phyloP scores from a whole-genome alignment of 2,888 invertebrate species.

The Gari tellinella region DNA sequence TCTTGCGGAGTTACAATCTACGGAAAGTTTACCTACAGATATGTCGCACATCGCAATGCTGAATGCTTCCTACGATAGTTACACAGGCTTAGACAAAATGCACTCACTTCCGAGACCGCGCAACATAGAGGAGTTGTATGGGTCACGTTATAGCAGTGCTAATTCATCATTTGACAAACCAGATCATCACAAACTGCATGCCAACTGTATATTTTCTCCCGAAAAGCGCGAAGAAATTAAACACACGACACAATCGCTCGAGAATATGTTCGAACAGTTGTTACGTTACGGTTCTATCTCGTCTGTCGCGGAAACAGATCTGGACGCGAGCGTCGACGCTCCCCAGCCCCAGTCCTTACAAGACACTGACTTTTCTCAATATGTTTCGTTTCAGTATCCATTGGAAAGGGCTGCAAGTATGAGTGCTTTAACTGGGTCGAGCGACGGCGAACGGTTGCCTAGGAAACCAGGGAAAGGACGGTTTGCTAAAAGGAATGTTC shows the following conservation, averaged over 20 bases:
- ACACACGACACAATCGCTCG: conserved; percentile 74
- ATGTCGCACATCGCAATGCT: conserved; percentile 37
- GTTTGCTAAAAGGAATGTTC: conserved; percentile 75
- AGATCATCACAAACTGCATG: conserved; percentile 70
- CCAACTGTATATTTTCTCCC: conserved; percentile 78
- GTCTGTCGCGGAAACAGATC: conserved; percentile 76
- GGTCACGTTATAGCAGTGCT: conserved; percentile 50
- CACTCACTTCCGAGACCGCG: conserved; percentile 47
- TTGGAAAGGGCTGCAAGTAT: conserved; percentile 77
- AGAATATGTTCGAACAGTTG: conserved; percentile 71
- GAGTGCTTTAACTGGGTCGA: conserved; percentile 71
- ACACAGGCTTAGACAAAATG: conserved; percentile 45
- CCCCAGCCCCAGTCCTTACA: conserved; percentile 54
- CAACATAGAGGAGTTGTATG: conserved; percentile 50
- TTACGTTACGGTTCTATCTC: conserved; percentile 69
- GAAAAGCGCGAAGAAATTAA: conserved; percentile 71
- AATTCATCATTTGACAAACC: conserved; percentile 65
- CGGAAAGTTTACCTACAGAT: conserved; percentile 56
- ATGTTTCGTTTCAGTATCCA: conserved; percentile 75
- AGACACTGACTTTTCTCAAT: conserved; percentile 74
- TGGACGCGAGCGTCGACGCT: conserved; percentile 70
- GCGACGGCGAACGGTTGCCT: conserved; percentile 55
- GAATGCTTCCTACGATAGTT: conserved; percentile 52
- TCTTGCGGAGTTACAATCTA: conserved; percentile 40
- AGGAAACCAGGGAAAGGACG: conserved; percentile 72